phyloP scores from a whole-genome alignment of 2,113 vertebrate genomes.

The Orthochromis indermauri region DNA sequence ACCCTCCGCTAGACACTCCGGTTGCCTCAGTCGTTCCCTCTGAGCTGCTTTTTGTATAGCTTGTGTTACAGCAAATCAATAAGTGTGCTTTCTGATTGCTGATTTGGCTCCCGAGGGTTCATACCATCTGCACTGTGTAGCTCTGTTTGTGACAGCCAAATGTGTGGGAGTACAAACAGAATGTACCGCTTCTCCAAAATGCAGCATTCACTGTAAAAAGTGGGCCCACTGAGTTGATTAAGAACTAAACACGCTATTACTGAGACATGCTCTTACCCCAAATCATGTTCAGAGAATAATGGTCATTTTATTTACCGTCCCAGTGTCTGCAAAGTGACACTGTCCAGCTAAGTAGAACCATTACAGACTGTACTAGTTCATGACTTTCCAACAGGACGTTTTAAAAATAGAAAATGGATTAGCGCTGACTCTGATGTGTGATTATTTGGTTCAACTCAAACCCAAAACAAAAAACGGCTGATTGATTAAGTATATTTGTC shows the following conservation, averaged over 20 bases:
- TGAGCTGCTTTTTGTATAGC: slow-evolving; percentile 11
- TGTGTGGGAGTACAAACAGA: slow-evolving; percentile 49
- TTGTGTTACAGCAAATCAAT: slow-evolving; percentile 52
- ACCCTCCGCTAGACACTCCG: neutral
- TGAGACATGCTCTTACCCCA: neutral
- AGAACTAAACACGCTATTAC: slow-evolving; percentile 21
- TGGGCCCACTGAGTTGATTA: slow-evolving; percentile 8
- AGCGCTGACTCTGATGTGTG: neutral
- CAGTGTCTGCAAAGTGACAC: neutral
- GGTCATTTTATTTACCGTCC: neutral
- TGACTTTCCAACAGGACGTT: neutral
- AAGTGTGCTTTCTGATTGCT: slow-evolving; percentile 34
- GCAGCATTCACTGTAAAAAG: slow-evolving; percentile 5
- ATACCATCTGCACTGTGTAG: slow-evolving; percentile 42
- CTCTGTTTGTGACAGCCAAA: slow-evolving; percentile 47
- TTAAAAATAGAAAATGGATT: neutral
- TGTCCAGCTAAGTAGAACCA: neutral
- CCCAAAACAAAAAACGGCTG: neutral
- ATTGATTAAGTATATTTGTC: neutral
- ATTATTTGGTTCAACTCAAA: neutral
- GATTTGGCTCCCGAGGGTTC: slow-evolving; percentile 33
- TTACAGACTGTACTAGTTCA: neutral
- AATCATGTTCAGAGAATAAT: neutral
- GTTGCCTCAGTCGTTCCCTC: neutral
- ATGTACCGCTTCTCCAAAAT: slow-evolving; percentile 25